Percentiles rank a stretch among this genome's conserved stretches.
Evolutionary conservation across 2,797 vertebrate species (phyloP).

Genomic region (Spinibarbus caldwelli): DNA sequence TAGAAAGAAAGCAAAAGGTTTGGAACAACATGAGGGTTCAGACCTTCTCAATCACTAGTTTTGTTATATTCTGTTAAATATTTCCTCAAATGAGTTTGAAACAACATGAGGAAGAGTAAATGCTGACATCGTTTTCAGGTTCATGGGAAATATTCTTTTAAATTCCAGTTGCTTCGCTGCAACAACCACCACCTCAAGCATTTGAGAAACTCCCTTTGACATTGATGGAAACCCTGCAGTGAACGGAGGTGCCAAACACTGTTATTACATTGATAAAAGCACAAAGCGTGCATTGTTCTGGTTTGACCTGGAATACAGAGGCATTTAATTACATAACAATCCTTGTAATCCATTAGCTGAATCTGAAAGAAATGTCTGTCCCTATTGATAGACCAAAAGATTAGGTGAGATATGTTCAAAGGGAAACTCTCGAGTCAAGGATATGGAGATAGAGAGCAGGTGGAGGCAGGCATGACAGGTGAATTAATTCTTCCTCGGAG

Average conservation of each 20-base stretch:
- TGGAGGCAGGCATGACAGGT: conserved; percentile 55
- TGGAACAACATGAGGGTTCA: not conserved
- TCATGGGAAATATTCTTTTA: not conserved
- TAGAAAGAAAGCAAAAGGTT: not conserved
- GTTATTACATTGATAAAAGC: conserved; percentile 29
- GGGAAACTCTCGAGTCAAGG: conserved; percentile 43
- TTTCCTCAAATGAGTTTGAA: not conserved
- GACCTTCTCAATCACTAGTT: not conserved
- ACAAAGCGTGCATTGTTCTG: conserved; percentile 52
- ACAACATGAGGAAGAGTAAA: not conserved
- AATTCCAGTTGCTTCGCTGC: not conserved
- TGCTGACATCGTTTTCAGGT: not conserved
- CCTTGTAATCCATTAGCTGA: conserved; percentile 55
- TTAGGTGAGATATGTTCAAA: conserved; percentile 53
- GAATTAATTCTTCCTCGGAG: conserved; percentile 43
- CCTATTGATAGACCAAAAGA: conserved; percentile 26
- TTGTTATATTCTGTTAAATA: not conserved
- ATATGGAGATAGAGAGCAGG: conserved; percentile 46
- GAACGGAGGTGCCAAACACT: conserved; percentile 1
- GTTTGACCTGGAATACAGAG: conserved; percentile 26
- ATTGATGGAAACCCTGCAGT: conserved; percentile 19
- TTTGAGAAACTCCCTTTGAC: conserved; percentile 9
- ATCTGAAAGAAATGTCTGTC: conserved; percentile 41
- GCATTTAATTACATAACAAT: conserved; percentile 44
- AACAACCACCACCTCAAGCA: not conserved